phyloP scores from a whole-genome alignment of 1,140 invertebrate genomes.

The Acromyrmex echinatior region DNA sequence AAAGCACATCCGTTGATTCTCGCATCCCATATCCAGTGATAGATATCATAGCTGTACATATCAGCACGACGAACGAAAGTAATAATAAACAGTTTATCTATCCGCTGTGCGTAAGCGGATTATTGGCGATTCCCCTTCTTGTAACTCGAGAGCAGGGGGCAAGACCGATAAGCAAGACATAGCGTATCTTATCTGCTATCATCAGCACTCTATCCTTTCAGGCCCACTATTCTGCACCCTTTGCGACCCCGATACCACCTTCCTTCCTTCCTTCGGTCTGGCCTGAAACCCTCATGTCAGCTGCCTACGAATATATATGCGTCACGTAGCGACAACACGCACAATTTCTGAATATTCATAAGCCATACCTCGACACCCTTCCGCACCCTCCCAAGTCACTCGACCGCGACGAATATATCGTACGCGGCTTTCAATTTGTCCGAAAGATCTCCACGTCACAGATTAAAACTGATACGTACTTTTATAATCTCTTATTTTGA shows the following conservation, averaged over 20 bases:
- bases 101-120: constrained; percentile 77
- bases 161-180: constrained; percentile 74
- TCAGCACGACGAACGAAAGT: constrained; percentile 59
- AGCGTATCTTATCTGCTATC: constrained; percentile 75
- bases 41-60: constrained; percentile 23
- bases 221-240: not conserved
- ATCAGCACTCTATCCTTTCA: constrained; percentile 60
- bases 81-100: constrained; percentile 83
- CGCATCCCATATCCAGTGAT: not conserved
- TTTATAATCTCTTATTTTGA: not conserved
- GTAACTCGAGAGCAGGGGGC: constrained; percentile 71
- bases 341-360: constrained; percentile 79
- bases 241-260: constrained; percentile 14
- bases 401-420: constrained; percentile 4
- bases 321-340: constrained; percentile 75
- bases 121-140: constrained; percentile 68
- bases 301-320: constrained; percentile 67
- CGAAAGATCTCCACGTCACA: constrained; percentile 18
- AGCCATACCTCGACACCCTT: constrained; percentile 64
- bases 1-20: constrained; percentile 22
- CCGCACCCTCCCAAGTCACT: constrained; percentile 51
- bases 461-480: not conserved
- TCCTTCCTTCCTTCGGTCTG: constrained; percentile 44
- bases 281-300: constrained; percentile 50
- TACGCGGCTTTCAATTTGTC: constrained; percentile 69